phyloP scores from a whole-genome alignment of 2,113 vertebrate species.

The Hippocampus mohnikei region DNA sequence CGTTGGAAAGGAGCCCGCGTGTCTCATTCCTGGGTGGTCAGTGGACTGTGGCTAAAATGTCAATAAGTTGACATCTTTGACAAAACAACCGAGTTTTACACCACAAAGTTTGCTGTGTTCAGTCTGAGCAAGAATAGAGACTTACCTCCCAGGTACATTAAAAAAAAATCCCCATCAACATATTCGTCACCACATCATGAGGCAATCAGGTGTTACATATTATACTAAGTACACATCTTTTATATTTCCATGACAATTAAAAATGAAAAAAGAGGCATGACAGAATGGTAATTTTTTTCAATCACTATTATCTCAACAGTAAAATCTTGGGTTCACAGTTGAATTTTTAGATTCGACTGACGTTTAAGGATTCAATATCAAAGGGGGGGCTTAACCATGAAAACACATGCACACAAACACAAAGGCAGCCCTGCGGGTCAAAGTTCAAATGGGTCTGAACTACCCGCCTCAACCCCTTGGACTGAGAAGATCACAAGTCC shows the following conservation, averaged over 20 bases:
- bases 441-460: conserved; percentile 61
- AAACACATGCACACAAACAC: conserved; percentile 42
- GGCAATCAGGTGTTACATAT: neutral
- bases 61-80: neutral
- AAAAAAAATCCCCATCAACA: neutral
- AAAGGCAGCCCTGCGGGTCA: conserved; percentile 39
- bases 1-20: neutral
- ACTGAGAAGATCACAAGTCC: conserved; percentile 63
- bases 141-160: neutral
- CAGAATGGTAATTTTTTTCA: too few species aligned
- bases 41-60: neutral
- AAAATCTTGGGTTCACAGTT: neutral
- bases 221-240: neutral
- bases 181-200: neutral
- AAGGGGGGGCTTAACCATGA: conserved; percentile 32
- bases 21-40: neutral
- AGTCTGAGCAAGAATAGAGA: neutral
- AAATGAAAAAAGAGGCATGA: too few species aligned
- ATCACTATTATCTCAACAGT: neutral
- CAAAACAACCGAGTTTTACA: neutral
- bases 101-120: neutral
- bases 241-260: too few species aligned
- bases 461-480: conserved; percentile 42
- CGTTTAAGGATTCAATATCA: conserved; percentile 15
- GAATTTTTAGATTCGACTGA: conserved; percentile 6